Percentiles rank a stretch among this genome's conserved stretches.
phyloP scores from a whole-genome alignment of 1,140 invertebrate genomes.

The Phenacoccus solenopsis region DNA sequence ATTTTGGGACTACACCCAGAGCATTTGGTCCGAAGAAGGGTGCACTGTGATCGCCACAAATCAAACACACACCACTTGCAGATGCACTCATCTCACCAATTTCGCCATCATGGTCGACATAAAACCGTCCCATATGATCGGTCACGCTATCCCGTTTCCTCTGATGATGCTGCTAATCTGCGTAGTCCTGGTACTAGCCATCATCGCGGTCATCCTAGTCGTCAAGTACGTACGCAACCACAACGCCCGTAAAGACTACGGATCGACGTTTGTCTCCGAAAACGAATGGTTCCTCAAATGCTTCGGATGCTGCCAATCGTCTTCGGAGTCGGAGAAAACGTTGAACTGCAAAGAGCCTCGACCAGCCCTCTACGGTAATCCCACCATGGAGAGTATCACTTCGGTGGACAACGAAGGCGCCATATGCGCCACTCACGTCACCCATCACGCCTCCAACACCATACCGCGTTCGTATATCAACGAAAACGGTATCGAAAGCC shows the following conservation, averaged over 20 bases:
- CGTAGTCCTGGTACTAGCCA: background rate
- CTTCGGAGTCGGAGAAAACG: background rate
- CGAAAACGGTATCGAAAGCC: background rate
- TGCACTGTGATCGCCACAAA: constrained; percentile 72
- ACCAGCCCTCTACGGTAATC: background rate
- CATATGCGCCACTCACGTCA: constrained; percentile 33
- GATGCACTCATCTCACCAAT: constrained; percentile 92
- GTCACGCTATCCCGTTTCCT: background rate
- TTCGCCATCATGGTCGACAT: constrained; percentile 92
- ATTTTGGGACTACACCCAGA: constrained; percentile 71
- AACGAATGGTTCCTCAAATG: constrained; percentile 12
- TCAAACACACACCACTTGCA: constrained; percentile 75
- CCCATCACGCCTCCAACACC: background rate
- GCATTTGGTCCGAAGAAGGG: constrained; percentile 82
- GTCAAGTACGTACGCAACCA: background rate
- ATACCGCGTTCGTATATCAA: background rate
- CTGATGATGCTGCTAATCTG: background rate
- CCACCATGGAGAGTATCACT: background rate
- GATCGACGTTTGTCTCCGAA: constrained; percentile 33
- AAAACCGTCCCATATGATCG: constrained; percentile 30
- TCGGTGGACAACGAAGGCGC: background rate
- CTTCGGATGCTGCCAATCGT: background rate
- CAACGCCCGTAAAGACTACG: background rate
- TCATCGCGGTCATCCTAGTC: background rate
- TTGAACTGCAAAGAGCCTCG: background rate